Percentiles rank a stretch among this genome's conserved stretches.
Evolutionary conservation across 2,113 vertebrate genomes (phyloP).

Genomic region (Trochalopteron elliotii): DNA sequence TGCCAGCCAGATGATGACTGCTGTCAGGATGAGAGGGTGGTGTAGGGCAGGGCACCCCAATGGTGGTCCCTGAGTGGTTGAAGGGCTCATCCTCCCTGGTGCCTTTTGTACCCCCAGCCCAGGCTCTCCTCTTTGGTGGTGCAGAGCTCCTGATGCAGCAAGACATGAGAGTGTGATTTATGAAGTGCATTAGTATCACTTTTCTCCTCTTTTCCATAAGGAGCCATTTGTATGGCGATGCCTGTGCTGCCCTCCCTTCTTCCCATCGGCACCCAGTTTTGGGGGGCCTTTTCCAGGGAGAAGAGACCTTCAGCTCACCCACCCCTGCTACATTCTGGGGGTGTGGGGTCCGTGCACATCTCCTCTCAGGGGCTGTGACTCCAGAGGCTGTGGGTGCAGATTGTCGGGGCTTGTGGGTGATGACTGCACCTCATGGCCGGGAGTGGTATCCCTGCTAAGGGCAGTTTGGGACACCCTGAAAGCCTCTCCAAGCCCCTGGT

Average conservation of each 20-base stretch:
- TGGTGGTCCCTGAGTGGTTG: accelerated
- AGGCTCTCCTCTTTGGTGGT: not conserved
- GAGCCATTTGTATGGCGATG: accelerated
- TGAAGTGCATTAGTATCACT: not conserved
- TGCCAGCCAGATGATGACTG: not conserved
- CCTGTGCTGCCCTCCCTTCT: not conserved
- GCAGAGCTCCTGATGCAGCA: not conserved
- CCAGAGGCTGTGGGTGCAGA: not conserved
- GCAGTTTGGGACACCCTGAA: not conserved
- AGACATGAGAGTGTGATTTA: not conserved
- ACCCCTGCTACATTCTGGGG: not conserved
- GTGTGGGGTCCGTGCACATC: accelerated
- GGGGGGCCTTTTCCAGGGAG: not conserved
- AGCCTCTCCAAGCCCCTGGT: not conserved
- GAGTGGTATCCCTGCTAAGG: not conserved
- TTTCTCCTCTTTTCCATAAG: not conserved
- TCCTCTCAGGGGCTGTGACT: not conserved
- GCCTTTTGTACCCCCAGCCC: not conserved
- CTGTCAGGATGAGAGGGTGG: not conserved
- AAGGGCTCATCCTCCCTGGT: not conserved
- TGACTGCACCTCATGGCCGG: not conserved
- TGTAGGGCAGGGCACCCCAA: not conserved
- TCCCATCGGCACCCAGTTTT: accelerated
- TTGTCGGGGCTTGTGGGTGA: not conserved
- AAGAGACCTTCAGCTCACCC: not conserved